These are phyloP conservation scores for Bombus consobrinus DNA, from an alignment of 1,140 invertebrate species.

Conservation along the genomic window DNA sequence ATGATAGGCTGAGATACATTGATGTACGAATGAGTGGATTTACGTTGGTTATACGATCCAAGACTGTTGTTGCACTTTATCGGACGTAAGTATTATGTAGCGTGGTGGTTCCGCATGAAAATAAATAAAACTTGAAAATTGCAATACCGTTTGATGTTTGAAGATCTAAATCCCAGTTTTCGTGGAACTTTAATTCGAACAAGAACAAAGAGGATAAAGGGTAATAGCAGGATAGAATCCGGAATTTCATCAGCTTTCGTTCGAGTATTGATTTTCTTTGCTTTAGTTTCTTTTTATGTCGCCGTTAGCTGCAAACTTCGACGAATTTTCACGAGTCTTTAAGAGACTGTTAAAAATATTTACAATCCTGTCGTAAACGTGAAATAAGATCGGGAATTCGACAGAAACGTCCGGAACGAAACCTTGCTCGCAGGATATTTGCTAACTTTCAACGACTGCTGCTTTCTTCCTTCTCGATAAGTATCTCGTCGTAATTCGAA, in stretches of 20 bases:
- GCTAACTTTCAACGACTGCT: neutral
- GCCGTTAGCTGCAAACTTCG: neutral
- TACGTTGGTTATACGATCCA: neutral
- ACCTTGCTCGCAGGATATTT: neutral
- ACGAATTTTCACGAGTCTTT: neutral
- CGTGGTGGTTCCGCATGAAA: neutral
- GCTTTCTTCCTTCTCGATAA: neutral
- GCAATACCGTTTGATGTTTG: neutral
- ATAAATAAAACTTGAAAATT: neutral
- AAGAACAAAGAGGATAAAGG: neutral
- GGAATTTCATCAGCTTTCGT: neutral
- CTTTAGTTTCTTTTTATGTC: neutral
- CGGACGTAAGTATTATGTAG: neutral
- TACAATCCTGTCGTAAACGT: slow-evolving; percentile 1
- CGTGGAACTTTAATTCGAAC: neutral
- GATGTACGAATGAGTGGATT: neutral
- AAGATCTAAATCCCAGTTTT: neutral
- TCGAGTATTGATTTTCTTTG: neutral
- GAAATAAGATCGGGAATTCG: neutral
- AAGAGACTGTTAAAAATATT: slow-evolving; percentile 26
- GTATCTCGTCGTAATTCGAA: slow-evolving; percentile 9
- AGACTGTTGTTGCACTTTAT: neutral
- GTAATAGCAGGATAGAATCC: neutral
- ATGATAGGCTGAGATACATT: neutral
- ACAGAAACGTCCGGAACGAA: too few relatives aligned